A percentile compares a stretch with the other conserved stretches of the same genome.
Conservation (phyloP, 2,888 invertebrate genomes). For the Pristionchus maxplancki region DNA sequence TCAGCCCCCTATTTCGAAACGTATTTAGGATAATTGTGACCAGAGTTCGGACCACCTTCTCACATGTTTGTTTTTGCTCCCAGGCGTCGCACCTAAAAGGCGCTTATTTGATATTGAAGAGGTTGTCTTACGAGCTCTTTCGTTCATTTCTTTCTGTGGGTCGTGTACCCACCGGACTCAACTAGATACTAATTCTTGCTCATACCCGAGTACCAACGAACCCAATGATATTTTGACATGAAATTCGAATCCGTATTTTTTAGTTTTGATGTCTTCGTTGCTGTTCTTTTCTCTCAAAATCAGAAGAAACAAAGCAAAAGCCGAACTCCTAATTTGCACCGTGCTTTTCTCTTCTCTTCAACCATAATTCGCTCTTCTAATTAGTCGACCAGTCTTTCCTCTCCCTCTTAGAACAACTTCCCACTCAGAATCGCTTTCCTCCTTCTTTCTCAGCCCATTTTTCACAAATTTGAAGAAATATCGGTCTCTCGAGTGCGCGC, state of each 20-base stretch:
- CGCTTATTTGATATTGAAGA: not conserved
- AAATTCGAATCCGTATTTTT: too few relatives aligned
- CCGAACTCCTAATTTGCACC: not conserved
- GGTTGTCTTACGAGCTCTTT: not conserved
- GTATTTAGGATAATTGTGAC: not conserved
- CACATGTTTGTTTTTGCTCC: not conserved
- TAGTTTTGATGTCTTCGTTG: not conserved
- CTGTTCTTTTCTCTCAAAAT: not conserved
- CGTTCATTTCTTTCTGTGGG: not conserved
- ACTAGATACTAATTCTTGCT: not conserved
- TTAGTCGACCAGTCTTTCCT: conserved; percentile 4
- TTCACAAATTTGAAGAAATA: not conserved
- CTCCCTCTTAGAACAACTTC: conserved; percentile 12
- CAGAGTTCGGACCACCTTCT: not conserved
- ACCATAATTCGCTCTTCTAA: conserved; percentile 26
- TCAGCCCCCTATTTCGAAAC: not conserved
- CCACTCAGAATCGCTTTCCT: not conserved
- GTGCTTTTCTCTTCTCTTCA: not conserved
- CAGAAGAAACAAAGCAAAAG: not conserved
- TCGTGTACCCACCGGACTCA: not conserved
- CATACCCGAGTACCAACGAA: too few relatives aligned
- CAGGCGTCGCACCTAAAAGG: not conserved
- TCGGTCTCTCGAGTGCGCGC: conserved; percentile 8
- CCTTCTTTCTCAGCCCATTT: conserved; percentile 8
- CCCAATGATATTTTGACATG: not conserved